Percentiles rank a stretch among this genome's conserved stretches.
phyloP scores from a whole-genome alignment of 2,113 vertebrate genomes.

The Gadus macrocephalus region DNA sequence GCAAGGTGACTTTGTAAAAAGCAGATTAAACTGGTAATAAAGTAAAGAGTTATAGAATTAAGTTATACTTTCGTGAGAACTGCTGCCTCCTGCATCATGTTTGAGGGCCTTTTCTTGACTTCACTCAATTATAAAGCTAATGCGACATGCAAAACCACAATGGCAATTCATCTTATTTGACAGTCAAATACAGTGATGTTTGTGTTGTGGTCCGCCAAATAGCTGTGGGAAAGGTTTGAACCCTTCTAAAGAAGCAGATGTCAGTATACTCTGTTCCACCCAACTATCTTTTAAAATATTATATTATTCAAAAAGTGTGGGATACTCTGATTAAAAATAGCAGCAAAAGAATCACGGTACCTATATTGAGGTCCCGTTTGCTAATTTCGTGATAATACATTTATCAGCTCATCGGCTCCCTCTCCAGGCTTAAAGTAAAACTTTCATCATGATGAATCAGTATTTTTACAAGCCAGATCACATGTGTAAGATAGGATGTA shows the following conservation, averaged over 20 bases:
- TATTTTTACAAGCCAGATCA: too few species aligned
- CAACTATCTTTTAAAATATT: not conserved
- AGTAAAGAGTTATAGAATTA: not conserved
- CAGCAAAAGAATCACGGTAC: not conserved
- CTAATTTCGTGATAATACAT: too few species aligned
- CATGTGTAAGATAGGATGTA: too few species aligned
- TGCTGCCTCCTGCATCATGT: not conserved
- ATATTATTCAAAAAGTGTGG: not conserved
- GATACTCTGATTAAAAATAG: not conserved
- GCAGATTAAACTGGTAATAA: not conserved
- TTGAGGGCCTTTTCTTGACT: not conserved
- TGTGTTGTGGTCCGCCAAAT: too few species aligned
- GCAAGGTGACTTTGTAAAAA: not conserved
- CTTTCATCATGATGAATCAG: too few species aligned
- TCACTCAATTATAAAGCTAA: not conserved
- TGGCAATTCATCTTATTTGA: slow-evolving; percentile 29
- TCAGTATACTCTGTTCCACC: too few species aligned
- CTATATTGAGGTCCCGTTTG: not conserved
- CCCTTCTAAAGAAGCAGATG: too few species aligned
- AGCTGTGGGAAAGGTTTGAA: too few species aligned
- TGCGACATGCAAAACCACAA: slow-evolving; percentile 9
- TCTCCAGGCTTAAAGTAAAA: not conserved
- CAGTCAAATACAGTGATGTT: slow-evolving; percentile 24
- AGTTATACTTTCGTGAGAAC: not conserved
- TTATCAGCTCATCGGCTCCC: not conserved